A percentile compares a stretch with the other conserved stretches of the same genome.
Conservation (phyloP, 2,888 invertebrate species). For the Apotomis capreana region DNA sequence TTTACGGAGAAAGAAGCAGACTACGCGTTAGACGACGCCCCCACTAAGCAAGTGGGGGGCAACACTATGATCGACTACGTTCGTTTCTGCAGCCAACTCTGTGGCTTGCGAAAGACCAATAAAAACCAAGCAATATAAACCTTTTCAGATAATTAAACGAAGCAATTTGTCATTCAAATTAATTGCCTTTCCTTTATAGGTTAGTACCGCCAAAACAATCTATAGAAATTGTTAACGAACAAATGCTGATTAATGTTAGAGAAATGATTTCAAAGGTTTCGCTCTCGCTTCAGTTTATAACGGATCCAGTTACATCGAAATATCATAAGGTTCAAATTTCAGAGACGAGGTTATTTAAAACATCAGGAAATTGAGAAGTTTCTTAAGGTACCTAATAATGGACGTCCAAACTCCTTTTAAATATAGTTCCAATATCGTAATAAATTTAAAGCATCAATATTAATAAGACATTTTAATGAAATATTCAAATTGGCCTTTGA, state of each 20-base stretch:
- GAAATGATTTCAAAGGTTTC: slow-evolving; percentile 6
- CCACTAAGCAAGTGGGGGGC: slow-evolving; percentile 81
- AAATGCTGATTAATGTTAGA: slow-evolving; percentile 7
- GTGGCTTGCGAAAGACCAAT: slow-evolving; percentile 81
- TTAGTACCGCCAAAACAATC: slow-evolving; percentile 8
- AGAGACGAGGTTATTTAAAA: slow-evolving; percentile 46
- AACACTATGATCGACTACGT: slow-evolving; percentile 85
- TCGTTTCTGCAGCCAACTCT: slow-evolving; percentile 84
- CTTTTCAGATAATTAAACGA: slow-evolving; percentile 8
- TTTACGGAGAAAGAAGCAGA: slow-evolving; percentile 85
- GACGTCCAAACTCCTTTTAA: slow-evolving; percentile 37
- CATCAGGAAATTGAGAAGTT: slow-evolving; percentile 49
- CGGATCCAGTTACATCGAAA: slow-evolving; percentile 23
- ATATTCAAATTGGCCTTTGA: slow-evolving; percentile 29
- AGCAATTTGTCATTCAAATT: slow-evolving; percentile 1
- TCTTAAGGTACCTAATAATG: slow-evolving; percentile 48
- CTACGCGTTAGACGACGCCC: slow-evolving; percentile 85
- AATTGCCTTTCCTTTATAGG: slow-evolving; percentile 19
- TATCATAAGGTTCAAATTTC: slow-evolving; percentile 25
- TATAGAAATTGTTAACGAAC: slow-evolving; percentile 9
- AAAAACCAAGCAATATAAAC: slow-evolving; percentile 50
- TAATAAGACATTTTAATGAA: slow-evolving; percentile 28
- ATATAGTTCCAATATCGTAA: slow-evolving; percentile 21
- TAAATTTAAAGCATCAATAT: slow-evolving; percentile 31
- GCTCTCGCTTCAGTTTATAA: slow-evolving; percentile 4